These are phyloP conservation scores for Dasysyrphus albostriatus DNA, from an alignment of 2,888 invertebrate species.

Conservation along the genomic window DNA sequence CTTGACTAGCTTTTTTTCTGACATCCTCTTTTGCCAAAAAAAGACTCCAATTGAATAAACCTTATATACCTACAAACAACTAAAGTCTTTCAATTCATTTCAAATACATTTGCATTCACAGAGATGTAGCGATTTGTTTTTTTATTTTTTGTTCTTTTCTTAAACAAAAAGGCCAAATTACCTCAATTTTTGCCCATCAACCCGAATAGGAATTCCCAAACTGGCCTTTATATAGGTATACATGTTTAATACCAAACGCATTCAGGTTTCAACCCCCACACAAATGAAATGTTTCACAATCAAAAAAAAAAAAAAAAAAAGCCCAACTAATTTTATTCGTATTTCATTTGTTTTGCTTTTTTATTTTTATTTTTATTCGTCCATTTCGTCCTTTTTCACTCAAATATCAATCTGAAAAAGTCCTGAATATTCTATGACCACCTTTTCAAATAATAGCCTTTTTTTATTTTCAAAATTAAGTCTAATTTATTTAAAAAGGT, in stretches of 20 bases:
- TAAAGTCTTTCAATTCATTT: constrained; percentile 59
- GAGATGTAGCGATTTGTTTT: constrained; percentile 52
- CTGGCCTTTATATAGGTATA: constrained; percentile 53
- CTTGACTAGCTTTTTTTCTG: constrained; percentile 13
- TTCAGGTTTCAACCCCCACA: constrained; percentile 11
- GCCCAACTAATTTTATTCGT: constrained; percentile 72
- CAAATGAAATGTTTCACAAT: constrained; percentile 56
- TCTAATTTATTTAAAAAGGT: constrained; percentile 76
- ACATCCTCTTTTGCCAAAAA: not conserved
- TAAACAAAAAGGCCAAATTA: constrained; percentile 21
- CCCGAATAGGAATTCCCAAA: constrained; percentile 63
- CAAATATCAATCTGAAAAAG: constrained; percentile 74
- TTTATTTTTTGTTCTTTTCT: constrained; percentile 5
- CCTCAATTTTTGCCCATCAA: constrained; percentile 39
- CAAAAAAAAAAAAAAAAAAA: constrained; percentile 29
- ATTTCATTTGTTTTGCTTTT: constrained; percentile 66
- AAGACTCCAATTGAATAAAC: constrained; percentile 47
- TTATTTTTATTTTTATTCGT: constrained; percentile 5
- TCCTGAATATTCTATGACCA: constrained; percentile 73
- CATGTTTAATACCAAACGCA: constrained; percentile 23
- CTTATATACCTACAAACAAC: not conserved
- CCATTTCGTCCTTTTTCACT: constrained; percentile 64
- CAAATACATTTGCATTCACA: constrained; percentile 61
- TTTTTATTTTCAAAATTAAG: constrained; percentile 72
- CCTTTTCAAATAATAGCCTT: constrained; percentile 66